Evolutionary conservation across 2,113 vertebrate genomes (phyloP), one percentile per base, ranked within the genome.

Genomic region (Puffinus mauretanicus): DNA sequence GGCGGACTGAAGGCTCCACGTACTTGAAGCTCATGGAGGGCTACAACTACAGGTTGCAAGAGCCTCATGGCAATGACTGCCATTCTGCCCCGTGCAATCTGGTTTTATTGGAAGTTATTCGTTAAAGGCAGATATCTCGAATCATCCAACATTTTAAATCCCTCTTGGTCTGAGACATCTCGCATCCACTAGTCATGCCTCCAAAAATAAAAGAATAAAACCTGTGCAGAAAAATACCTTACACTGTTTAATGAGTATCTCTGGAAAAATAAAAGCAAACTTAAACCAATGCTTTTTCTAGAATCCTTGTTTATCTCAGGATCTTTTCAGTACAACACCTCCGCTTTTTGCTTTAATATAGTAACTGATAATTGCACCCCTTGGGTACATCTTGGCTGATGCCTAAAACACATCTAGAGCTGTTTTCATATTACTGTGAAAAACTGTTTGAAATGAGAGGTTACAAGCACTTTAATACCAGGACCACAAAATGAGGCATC

Each of bases 311-410:
- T 94, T 93, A 49, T 93, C 29, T 88, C 44, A 64, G 55, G 57
- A 61, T 86, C 64, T 92, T 82, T 93, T 65, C 75, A 40, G 44
- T 67, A 30, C 57, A 58, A 17, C 78, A 51, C 40, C 29, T 85
- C 32, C 69, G 86, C 36, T 30, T 89, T 95, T 88, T 36, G 13
- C 55, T 89, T 86, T 92, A 85, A 66, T 92, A 52, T 52, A 52
- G 17, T 62, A 90, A 93, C 34, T 71, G 62, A 71, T 96, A 96
- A 96, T 97, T 96, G 65, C 40, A 82, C 51, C 93, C 62, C 66
- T 71, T 92, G 86, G 60, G 80, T 94, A 76, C 22, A 25, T 88
- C 55, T 94, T 92, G 66, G 47, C 66, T 84, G 44, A 79, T 62
- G 46, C 70, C 47, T 94, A 54, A 86, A 94, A 42, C 32, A 76